Conservation (phyloP, 2,797 vertebrate genomes). For the Poecilia velifera region DNA sequence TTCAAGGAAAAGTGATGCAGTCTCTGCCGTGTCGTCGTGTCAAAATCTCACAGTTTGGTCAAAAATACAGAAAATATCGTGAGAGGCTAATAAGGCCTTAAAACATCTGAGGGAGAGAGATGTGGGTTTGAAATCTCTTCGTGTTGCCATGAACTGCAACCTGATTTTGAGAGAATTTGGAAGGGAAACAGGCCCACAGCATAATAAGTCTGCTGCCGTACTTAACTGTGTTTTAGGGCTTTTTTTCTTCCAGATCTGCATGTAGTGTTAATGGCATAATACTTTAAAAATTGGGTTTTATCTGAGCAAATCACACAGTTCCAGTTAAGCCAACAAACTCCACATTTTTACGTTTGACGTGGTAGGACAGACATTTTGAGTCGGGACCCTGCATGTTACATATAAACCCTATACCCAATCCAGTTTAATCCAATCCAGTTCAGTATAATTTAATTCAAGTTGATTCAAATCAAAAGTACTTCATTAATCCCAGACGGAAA, state of each 20-base stretch:
- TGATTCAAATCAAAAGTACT: background rate
- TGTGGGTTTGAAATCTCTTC: background rate
- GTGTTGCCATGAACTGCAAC: background rate
- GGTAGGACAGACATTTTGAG: background rate
- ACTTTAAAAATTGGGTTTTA: background rate
- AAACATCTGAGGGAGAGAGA: background rate
- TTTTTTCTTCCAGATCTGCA: background rate
- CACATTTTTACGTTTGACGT: background rate
- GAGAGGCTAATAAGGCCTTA: background rate
- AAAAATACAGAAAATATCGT: background rate
- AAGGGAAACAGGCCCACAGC: background rate
- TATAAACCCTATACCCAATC: background rate
- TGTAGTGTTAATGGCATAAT: background rate
- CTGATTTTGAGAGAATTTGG: background rate
- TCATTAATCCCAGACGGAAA: background rate
- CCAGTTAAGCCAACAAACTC: background rate
- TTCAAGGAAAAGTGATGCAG: conserved; percentile 39
- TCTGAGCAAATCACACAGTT: background rate
- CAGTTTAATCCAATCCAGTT: background rate
- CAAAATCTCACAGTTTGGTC: background rate
- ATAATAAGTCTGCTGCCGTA: background rate
- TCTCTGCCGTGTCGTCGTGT: background rate
- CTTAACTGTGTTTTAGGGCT: background rate
- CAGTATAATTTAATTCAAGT: background rate
- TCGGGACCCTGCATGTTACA: background rate